Base-by-base conservation (phyloP, 2,888 invertebrate species). In the Vesta saturnalis region DNA sequence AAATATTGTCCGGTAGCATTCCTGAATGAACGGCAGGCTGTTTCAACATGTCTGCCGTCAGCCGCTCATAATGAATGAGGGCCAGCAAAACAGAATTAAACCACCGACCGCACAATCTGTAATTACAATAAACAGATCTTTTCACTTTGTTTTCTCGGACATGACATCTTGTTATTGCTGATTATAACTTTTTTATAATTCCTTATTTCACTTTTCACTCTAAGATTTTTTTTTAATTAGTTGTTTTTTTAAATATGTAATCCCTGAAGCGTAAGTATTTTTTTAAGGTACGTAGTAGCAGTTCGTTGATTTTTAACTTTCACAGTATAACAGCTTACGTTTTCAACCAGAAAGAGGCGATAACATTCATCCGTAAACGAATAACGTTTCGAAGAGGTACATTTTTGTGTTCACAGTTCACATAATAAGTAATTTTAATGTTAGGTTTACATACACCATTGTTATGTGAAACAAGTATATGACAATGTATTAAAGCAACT, bases 1-100 rank as follows among this genome's bases (percentile, higher is more conserved):
- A 82, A 82, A 82, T 81, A 81, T 80, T 76, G 78, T 77, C 75
- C 76, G 78, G 78, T 80, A 79, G 80, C 82, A 81, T 82, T 82
- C 82, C 80, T 80, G 75, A 79, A 80, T 80, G 81, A 79, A 77
- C 81, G 79, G 77, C 79, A 77, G 80, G 77, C 80, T 80, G 80
- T 81, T 80, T 78, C 79, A 79, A 78, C 81, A 79, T 82, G 82
- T 81, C 78, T 74, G 74, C 76, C 78, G 81, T 81, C 80, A 79
- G 77, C 74, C 75, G 77, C 67, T 73, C 76, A 74, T 80, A 81
- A 81, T 80, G 80, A 79, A 81, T 80, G 80, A 79, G 79, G 78
- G 77, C 78, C 72, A 71, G 73, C 72, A 72, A 71, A 72, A 70
- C 68, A 71, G 72, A 71, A 70, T 65, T 64, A 70, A 70, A 71